Conservation (phyloP, 37 sponge, comb jelly and placozoan genomes). For the Chondrosia reniformis region DNA sequence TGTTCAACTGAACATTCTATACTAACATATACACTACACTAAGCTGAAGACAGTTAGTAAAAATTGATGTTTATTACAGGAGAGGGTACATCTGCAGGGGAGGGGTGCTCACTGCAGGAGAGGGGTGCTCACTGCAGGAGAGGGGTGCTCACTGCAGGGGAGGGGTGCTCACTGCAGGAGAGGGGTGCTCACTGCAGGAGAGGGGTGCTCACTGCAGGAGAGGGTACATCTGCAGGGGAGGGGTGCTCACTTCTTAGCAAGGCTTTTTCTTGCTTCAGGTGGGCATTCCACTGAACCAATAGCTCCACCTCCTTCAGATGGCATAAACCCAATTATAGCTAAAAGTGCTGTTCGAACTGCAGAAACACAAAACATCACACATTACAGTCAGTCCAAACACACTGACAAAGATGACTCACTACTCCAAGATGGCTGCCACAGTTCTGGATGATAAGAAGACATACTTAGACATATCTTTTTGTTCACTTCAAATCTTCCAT, state of each 20-base stretch:
- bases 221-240: neutral
- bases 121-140: conserved; percentile 65
- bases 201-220: too few relatives aligned
- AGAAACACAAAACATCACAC: neutral
- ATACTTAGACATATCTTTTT: conserved; percentile 97
- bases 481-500: conserved; percentile 90
- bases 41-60: neutral
- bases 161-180: too few relatives aligned
- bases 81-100: neutral
- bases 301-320: conserved; percentile 85
- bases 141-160: conserved; percentile 84
- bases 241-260: conserved; percentile 55
- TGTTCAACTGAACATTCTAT: too few relatives aligned
- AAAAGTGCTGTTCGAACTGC: conserved; percentile 90
- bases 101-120: conserved; percentile 36
- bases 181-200: too few relatives aligned
- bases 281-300: conserved; percentile 92
- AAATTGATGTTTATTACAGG: too few relatives aligned
- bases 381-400: neutral
- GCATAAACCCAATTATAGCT: conserved; percentile 98
- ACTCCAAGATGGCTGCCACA: conserved; percentile 99
- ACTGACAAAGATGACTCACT: conserved; percentile 50
- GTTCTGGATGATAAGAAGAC: conserved; percentile 94
- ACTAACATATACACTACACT: neutral
- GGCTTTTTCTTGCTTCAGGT: conserved; percentile 59